Percentiles rank a stretch among this genome's conserved stretches.
Evolutionary conservation across 2,113 vertebrate species (phyloP).

Genomic region (Melanotaenia duboulayi): DNA sequence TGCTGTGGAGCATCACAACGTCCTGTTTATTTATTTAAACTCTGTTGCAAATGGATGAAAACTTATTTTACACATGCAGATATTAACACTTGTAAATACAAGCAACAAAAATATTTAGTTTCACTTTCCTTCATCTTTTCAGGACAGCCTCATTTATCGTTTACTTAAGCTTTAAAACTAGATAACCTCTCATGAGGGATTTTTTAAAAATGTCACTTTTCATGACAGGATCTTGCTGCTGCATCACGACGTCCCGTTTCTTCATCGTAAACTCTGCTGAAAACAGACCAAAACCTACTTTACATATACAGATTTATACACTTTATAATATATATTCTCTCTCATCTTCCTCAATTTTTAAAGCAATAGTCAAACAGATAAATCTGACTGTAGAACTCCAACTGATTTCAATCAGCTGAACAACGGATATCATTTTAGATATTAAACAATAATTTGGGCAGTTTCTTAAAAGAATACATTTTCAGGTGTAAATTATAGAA

Average conservation of each 20-base stretch:
- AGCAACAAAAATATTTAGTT: no score
- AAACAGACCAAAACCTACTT: no score
- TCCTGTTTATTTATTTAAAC: no score
- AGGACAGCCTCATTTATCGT: conserved; percentile 7
- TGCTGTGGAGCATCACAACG: no score
- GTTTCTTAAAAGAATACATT: not conserved
- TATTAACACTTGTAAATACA: no score
- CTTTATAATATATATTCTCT: no score
- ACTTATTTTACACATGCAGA: no score
- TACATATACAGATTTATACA: no score
- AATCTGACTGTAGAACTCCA: not conserved
- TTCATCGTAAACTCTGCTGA: no score
- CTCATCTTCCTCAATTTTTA: no score
- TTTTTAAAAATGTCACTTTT: not conserved
- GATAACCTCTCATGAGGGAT: accelerated
- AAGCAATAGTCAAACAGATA: not conserved
- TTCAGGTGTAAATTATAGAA: not conserved
- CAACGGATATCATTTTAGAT: not conserved
- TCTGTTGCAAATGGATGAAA: no score
- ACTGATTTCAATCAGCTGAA: not conserved
- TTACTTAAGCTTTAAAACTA: conserved; percentile 26
- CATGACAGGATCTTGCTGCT: not conserved
- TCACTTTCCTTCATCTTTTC: not conserved
- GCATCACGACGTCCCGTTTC: no score
- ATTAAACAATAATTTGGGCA: not conserved